Conservation (phyloP, 2,113 vertebrate species). For the Nansenia antarctica region DNA sequence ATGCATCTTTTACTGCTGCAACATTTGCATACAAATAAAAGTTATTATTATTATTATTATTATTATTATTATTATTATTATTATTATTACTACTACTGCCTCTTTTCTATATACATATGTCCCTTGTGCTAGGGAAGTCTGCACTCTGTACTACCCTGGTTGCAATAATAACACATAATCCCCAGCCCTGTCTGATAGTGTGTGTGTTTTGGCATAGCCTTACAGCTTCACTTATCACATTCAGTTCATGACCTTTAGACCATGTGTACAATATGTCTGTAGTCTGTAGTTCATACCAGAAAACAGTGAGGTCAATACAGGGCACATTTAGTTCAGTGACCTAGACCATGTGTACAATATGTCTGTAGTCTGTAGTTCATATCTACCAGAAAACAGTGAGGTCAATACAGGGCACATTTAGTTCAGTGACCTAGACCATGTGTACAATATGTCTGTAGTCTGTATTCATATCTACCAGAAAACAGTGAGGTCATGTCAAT, state of each 20-base stretch:
- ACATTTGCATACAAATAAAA: no score
- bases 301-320: neutral
- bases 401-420: neutral
- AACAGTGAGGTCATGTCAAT: neutral
- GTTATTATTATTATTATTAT: no score
- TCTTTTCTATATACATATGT: no score
- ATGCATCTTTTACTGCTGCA: no score
- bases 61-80: no score
- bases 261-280: neutral
- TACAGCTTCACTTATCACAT: neutral
- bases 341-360: neutral
- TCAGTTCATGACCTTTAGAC: neutral
- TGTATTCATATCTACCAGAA: neutral
- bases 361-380: neutral
- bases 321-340: neutral
- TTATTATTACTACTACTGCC: no score
- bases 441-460: neutral
- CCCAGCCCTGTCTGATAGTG: neutral
- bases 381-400: neutral
- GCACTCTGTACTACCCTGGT: neutral
- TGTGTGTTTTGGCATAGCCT: neutral
- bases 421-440: neutral
- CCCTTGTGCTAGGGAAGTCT: neutral
- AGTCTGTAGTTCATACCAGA: neutral
- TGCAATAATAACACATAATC: neutral